Percentiles rank a stretch among this genome's conserved stretches.
phyloP scores from a whole-genome alignment of 1,140 invertebrate species.

The Neodiprion virginianus region DNA sequence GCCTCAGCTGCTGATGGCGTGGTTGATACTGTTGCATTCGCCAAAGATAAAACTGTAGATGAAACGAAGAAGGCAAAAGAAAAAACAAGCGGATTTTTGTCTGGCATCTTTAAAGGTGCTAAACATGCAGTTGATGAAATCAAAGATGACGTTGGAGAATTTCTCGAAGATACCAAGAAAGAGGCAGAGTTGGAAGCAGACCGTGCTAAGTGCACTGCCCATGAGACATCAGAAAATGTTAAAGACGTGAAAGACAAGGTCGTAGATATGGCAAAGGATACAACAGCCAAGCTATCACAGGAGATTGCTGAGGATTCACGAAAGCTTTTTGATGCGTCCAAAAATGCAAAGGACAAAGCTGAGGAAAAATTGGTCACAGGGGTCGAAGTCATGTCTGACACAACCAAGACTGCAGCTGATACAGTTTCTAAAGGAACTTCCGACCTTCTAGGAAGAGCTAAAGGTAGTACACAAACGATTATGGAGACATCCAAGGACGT shows the following conservation, averaged over 20 bases:
- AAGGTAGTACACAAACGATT: background rate
- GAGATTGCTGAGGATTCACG: conserved; percentile 8
- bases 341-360: background rate
- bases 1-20: background rate
- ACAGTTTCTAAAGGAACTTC: background rate
- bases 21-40: background rate
- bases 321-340: background rate
- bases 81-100: conserved; percentile 16
- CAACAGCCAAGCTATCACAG: conserved; percentile 3
- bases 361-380: background rate
- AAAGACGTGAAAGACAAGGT: background rate
- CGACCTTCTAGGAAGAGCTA: background rate
- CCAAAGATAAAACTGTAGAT: conserved; percentile 10
- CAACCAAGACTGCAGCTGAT: background rate
- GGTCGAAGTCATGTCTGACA: background rate
- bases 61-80: conserved; percentile 17
- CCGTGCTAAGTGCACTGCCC: background rate
- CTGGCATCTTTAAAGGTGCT: conserved; percentile 17
- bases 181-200: conserved; percentile 21
- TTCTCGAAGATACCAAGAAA: conserved; percentile 24
- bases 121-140: conserved; percentile 17
- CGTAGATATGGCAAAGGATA: background rate
- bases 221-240: background rate
- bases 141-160: conserved; percentile 22
- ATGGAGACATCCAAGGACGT: background rate